These are phyloP conservation scores for Telmatochromis sp. DNA, from an alignment of 2,113 vertebrate species.

Conservation along the genomic window DNA sequence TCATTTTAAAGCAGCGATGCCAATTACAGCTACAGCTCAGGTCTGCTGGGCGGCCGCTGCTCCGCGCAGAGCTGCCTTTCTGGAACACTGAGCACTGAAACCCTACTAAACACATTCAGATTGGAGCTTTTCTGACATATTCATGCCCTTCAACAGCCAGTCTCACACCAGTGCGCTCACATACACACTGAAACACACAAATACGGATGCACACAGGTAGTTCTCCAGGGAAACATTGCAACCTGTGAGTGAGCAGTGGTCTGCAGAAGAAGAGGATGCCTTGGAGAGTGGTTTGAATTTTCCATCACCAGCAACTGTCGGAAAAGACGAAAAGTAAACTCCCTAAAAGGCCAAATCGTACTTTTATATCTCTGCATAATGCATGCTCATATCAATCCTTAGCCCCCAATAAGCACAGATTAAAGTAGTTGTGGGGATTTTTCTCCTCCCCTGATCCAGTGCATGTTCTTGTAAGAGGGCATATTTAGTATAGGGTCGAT, in stretches of 20 bases:
- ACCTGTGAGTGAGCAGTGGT: not conserved
- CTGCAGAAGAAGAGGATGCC: not conserved
- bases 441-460: not conserved
- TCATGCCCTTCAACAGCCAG: not conserved
- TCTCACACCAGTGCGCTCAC: not conserved
- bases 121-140: not conserved
- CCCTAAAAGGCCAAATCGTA: not conserved
- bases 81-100: conserved; percentile 11
- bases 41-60: not conserved
- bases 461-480: not conserved
- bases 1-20: conserved; percentile 7
- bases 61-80: not conserved
- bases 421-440: not conserved
- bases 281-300: not conserved
- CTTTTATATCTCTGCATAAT: not conserved
- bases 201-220: not conserved
- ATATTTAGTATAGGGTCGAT: not conserved
- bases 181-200: not conserved
- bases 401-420: not conserved
- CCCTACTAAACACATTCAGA: not conserved
- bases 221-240: not conserved
- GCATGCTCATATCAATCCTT: not conserved
- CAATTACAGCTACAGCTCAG: not conserved
- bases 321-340: not conserved
- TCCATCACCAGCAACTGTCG: not conserved